Evolutionary conservation across 2,888 invertebrate genomes (phyloP).

Genomic region (Dicyrtoma fusca): DNA sequence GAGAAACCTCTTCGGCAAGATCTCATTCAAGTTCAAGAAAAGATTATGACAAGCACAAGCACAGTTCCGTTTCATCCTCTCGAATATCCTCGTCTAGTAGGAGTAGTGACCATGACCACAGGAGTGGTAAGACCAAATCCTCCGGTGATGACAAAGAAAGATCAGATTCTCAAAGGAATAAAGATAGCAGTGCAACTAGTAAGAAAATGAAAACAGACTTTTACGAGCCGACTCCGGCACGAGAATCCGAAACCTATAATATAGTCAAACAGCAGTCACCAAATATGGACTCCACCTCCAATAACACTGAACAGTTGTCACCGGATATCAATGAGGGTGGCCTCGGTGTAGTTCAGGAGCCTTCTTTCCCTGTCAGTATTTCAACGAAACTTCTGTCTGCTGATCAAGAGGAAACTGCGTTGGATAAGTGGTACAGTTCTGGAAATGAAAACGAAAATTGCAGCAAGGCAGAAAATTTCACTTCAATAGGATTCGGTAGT

Average conservation of each 20-base stretch:
- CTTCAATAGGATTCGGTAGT: too few relatives aligned
- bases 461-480: too few relatives aligned
- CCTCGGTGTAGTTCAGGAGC: not conserved
- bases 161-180: not conserved
- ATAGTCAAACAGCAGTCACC: not conserved
- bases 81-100: conserved; percentile 10
- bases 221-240: too few relatives aligned
- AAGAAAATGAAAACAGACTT: conserved; percentile 2
- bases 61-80: conserved; percentile 17
- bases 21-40: conserved; percentile 21
- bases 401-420: conserved; percentile 21
- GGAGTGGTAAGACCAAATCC: not conserved
- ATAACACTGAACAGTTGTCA: conserved; percentile 4
- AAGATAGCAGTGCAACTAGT: not conserved
- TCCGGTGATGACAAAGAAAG: conserved; percentile 20
- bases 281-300: not conserved
- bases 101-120: conserved; percentile 3
- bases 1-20: too few relatives aligned
- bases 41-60: conserved; percentile 16
- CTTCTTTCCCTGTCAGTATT: too few relatives aligned
- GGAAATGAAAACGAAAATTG: not conserved
- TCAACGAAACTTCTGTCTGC: not conserved
- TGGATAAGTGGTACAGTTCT: conserved; percentile 24
- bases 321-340: conserved; percentile 15
- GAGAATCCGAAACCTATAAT: too few relatives aligned